Base-by-base conservation (phyloP, 2,113 vertebrate species). In the Malurus elegans region DNA sequence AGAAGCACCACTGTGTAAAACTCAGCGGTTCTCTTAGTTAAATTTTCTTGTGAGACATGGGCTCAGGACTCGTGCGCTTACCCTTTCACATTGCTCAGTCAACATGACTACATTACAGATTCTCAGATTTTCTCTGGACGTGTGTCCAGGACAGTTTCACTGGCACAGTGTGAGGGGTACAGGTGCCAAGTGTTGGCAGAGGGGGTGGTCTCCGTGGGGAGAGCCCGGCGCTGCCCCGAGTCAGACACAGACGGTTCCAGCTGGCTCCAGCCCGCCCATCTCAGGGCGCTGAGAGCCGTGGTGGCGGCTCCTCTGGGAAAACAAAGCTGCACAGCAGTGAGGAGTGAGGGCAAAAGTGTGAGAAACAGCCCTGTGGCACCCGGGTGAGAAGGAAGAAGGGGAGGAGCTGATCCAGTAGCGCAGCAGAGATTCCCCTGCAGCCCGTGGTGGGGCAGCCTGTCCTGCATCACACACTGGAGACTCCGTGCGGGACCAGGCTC, bases 241-340 rank as follows among this genome's bases (percentile, higher is more conserved):
- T 16, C 45, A 25, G 28, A n/a, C n/a, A 44, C 18, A 18, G 26
- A 11, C 4, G 2, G 10, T 5, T 53, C 69, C 61, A 40, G 53
- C 69, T 34, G 38, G 14, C 19, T 53, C 38, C 65, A 11, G 0
- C 28, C 23, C 29, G 12, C 70, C 20, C 53, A 3, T 4, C 13
- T 3, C 29, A 51, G 42, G 53, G 40, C 58, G 28, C 62, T 70
- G n/a, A 21, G 53, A 1, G 29, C 48, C 48, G 1, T 0, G 4
- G 6, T 18, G 28, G 14, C 0, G 0, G 23, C 5, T 1, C 32
- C 48, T n/a, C 19, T 10, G 70, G 62, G 51, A 38, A 53, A 42
- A 29, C 8, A 10, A 7, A 45, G 3, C 57, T 47, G 57, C 51
- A 2, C 9, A 4, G 13, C 18, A 26, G 17, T 7, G 70, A 64